Conservation (phyloP, 1,140 invertebrate species). For the Teleogryllus occipitalis region DNA sequence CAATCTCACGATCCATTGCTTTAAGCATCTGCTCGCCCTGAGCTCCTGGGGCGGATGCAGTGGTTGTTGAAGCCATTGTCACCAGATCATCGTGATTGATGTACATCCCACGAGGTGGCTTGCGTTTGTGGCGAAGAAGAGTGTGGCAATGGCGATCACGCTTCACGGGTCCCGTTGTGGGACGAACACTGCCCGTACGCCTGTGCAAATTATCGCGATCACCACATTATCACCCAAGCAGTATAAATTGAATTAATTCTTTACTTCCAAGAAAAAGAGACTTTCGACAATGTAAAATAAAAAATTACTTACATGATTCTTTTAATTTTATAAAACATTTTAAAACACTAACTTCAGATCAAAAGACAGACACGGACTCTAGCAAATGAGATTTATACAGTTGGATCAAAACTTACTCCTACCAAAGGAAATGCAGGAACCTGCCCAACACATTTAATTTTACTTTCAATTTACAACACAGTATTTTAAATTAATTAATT, state of each 20-base stretch:
- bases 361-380: too few relatives aligned
- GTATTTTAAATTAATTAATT: too few relatives aligned
- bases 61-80: slow-evolving; percentile 67
- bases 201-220: slow-evolving; percentile 35
- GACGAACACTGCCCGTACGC: slow-evolving; percentile 45
- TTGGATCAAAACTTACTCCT: too few relatives aligned
- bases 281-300: not conserved
- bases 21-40: slow-evolving; percentile 77
- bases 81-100: slow-evolving; percentile 93
- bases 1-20: slow-evolving; percentile 86
- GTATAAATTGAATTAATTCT: not conserved
- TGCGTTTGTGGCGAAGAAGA: slow-evolving; percentile 75
- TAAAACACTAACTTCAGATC: too few relatives aligned
- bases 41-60: slow-evolving; percentile 44
- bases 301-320: too few relatives aligned
- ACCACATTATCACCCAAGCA: not conserved
- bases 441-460: too few relatives aligned
- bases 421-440: too few relatives aligned
- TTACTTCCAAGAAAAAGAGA: not conserved
- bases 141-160: slow-evolving; percentile 33
- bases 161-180: slow-evolving; percentile 43
- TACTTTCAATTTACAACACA: too few relatives aligned
- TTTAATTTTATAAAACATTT: too few relatives aligned
- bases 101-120: slow-evolving; percentile 91
- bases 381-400: too few relatives aligned